Percentiles rank a stretch among this genome's conserved stretches.
phyloP scores from a whole-genome alignment of 2,797 vertebrate genomes.

The Bucorvus abyssinicus region DNA sequence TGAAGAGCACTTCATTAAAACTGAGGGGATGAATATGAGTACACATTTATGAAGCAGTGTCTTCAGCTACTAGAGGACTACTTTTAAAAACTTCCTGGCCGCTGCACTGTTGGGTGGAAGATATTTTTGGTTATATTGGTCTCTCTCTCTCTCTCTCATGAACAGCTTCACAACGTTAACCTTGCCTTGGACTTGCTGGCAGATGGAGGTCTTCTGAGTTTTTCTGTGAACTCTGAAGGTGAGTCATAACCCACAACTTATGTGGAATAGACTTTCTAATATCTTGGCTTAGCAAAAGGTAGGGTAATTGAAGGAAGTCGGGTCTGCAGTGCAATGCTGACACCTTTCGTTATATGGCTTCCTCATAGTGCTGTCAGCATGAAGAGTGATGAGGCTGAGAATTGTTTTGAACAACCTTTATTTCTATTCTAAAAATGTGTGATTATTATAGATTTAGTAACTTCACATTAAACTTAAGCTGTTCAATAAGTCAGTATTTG shows the following conservation, averaged over 20 bases:
- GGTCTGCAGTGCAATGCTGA: not conserved
- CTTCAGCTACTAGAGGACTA: not conserved
- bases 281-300: not conserved
- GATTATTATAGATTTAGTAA: not conserved
- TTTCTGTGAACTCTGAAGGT: constrained; percentile 85
- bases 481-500: not conserved
- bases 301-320: not conserved
- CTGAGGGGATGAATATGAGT: not conserved
- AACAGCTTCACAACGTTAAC: constrained; percentile 89
- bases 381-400: not conserved
- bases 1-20: not conserved
- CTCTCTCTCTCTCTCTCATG: not conserved
- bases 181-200: constrained; percentile 86
- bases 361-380: not conserved
- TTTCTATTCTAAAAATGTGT: not conserved
- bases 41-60: not conserved
- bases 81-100: not conserved
- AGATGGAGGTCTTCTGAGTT: constrained; percentile 75
- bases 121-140: not conserved
- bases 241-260: constrained; percentile 5
- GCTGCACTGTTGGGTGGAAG: not conserved
- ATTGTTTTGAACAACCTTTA: not conserved
- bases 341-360: not conserved
- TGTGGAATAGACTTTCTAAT: not conserved
- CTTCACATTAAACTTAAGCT: not conserved